Percentiles rank a stretch among this genome's conserved stretches.
Evolutionary conservation across 2,888 invertebrate genomes (phyloP).

Genomic region (Hirudinaria manillensis): DNA sequence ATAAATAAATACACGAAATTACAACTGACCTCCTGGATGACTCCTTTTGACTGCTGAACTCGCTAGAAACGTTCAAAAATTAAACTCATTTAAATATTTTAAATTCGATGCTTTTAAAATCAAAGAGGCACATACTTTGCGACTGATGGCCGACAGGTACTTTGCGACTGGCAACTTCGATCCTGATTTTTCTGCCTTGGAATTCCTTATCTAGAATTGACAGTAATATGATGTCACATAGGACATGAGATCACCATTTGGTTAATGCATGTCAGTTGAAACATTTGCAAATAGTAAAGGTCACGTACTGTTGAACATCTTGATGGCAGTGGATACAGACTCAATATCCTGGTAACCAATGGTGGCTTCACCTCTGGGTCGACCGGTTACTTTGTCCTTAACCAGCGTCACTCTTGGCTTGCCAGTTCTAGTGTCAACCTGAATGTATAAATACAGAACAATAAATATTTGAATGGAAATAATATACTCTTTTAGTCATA

Average conservation of each 20-base stretch:
- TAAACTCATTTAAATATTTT: background rate
- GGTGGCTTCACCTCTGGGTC: constrained; percentile 93
- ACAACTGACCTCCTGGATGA: constrained; percentile 3
- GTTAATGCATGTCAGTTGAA: background rate
- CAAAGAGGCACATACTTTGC: background rate
- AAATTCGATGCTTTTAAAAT: background rate
- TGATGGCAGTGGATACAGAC: constrained; percentile 90
- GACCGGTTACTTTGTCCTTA: constrained; percentile 86
- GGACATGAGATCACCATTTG: no score
- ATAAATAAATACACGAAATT: constrained; percentile 4
- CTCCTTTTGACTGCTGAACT: constrained; percentile 17
- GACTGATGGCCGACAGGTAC: constrained; percentile 50
- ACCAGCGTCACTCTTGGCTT: constrained; percentile 96
- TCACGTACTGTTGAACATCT: constrained; percentile 80
- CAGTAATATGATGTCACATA: background rate
- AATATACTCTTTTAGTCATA: background rate
- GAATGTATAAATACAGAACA: constrained; percentile 13
- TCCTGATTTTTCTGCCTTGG: constrained; percentile 71
- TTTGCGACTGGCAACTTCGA: constrained; percentile 71
- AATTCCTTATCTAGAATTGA: constrained; percentile 63
- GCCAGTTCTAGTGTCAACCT: constrained; percentile 88
- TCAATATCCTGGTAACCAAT: constrained; percentile 93
- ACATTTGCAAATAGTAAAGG: background rate
- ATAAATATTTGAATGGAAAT: background rate
- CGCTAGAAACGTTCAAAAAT: background rate